phyloP scores from a whole-genome alignment of 2,113 vertebrate species.

The Cepphus grylle region DNA sequence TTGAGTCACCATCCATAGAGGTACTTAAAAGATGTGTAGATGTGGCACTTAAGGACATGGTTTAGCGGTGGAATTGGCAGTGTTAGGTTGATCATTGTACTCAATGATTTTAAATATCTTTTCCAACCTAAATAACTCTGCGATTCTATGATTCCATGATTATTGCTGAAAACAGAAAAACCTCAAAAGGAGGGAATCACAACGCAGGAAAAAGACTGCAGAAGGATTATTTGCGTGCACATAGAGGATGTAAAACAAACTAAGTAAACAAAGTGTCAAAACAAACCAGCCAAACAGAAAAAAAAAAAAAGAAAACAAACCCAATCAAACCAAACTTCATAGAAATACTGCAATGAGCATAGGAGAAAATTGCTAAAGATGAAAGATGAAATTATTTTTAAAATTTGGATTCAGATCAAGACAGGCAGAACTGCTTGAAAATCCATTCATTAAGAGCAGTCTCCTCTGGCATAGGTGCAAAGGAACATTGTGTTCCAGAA shows the following conservation, averaged over 20 bases:
- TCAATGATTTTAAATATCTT: neutral
- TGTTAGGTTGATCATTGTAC: neutral
- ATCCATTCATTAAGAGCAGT: neutral
- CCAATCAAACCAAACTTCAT: neutral
- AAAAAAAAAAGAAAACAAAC: fast-evolving
- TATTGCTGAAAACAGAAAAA: neutral
- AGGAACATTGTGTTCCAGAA: neutral
- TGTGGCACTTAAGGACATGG: neutral
- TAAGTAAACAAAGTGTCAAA: neutral
- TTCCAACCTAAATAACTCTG: neutral
- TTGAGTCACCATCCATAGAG: neutral
- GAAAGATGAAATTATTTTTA: neutral
- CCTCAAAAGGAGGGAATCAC: neutral
- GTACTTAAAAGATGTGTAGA: neutral
- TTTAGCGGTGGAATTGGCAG: neutral
- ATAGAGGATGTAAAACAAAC: neutral
- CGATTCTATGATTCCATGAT: neutral
- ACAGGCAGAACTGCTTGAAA: neutral
- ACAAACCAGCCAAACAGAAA: neutral
- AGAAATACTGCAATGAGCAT: neutral
- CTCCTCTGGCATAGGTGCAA: neutral
- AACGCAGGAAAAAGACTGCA: neutral
- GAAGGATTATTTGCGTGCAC: neutral
- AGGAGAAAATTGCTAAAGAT: neutral
- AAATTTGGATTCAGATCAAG: neutral